These are phyloP conservation scores for Perca fluviatilis DNA, from an alignment of 2,113 vertebrate genomes.

Conservation along the genomic window DNA sequence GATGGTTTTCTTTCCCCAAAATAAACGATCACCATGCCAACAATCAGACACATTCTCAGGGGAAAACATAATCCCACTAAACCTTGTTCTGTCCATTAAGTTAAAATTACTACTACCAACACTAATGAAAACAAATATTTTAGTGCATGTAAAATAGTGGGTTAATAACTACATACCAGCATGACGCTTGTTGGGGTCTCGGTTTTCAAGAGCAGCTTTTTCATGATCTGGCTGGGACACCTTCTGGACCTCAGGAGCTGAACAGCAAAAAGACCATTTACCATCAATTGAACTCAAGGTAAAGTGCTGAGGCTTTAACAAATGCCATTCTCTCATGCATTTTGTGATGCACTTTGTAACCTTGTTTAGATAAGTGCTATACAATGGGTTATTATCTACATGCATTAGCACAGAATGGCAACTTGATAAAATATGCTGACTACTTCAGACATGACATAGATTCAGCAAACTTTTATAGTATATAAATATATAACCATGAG, in stretches of 20 bases:
- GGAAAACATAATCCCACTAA: not conserved
- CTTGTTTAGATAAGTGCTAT: too few relatives aligned
- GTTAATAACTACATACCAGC: slow-evolving; percentile 80
- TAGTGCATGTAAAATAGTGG: not conserved
- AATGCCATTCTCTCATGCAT: too few relatives aligned
- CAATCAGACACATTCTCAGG: not conserved
- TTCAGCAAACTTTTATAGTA: not conserved
- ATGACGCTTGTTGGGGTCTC: slow-evolving; percentile 86
- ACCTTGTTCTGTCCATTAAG: too few relatives aligned
- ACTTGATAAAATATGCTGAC: not conserved
- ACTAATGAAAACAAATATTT: not conserved
- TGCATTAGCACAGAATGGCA: not conserved
- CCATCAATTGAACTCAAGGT: not conserved
- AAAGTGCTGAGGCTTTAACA: not conserved
- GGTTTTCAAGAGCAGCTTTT: slow-evolving; percentile 88
- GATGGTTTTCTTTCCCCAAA: too few relatives aligned
- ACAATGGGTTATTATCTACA: not conserved
- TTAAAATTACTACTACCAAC: not conserved
- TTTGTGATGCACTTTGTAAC: too few relatives aligned
- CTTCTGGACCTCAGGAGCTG: slow-evolving; percentile 90
- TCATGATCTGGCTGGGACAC: slow-evolving; percentile 88
- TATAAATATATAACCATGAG: too few relatives aligned
- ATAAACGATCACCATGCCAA: too few relatives aligned
- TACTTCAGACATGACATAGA: not conserved
- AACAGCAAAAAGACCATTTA: slow-evolving; percentile 15